A percentile compares a stretch with the other conserved stretches of the same genome.
phyloP scores from a whole-genome alignment of 1,140 invertebrate species.

The Cydia amplana region DNA sequence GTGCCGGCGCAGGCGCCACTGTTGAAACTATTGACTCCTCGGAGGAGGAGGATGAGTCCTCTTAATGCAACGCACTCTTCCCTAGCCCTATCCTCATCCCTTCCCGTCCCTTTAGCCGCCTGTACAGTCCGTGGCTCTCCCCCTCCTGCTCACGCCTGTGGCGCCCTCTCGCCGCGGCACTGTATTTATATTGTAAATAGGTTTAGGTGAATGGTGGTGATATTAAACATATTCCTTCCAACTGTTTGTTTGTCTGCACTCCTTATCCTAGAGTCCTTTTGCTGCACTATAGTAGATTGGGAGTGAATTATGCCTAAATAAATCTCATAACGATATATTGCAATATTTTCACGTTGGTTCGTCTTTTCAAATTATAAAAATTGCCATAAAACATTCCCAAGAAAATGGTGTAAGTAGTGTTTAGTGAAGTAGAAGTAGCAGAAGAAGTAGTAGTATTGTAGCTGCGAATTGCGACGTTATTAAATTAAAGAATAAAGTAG shows the following conservation, averaged over 20 bases:
- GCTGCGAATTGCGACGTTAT: not conserved
- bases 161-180: conserved; percentile 39
- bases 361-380: not conserved
- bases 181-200: conserved; percentile 78
- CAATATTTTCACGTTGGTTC: not conserved
- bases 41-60: conserved; percentile 65
- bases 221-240: conserved; percentile 65
- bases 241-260: conserved; percentile 52
- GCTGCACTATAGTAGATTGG: not conserved
- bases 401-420: not conserved
- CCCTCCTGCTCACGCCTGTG: conserved; percentile 37
- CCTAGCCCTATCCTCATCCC: not conserved
- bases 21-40: conserved; percentile 73
- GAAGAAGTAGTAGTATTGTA: not conserved
- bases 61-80: conserved; percentile 46
- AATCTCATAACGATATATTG: not conserved
- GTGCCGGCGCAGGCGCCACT: conserved; percentile 62
- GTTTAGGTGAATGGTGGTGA: conserved; percentile 70
- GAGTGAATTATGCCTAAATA: not conserved
- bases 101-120: conserved; percentile 38
- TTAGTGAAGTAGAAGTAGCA: not conserved
- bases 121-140: conserved; percentile 54
- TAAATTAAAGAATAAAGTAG: not conserved
- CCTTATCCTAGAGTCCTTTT: conserved; percentile 27
- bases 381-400: conserved; percentile 7